phyloP scores from a whole-genome alignment of 2,113 vertebrate species.

The Aptenodytes patagonicus region DNA sequence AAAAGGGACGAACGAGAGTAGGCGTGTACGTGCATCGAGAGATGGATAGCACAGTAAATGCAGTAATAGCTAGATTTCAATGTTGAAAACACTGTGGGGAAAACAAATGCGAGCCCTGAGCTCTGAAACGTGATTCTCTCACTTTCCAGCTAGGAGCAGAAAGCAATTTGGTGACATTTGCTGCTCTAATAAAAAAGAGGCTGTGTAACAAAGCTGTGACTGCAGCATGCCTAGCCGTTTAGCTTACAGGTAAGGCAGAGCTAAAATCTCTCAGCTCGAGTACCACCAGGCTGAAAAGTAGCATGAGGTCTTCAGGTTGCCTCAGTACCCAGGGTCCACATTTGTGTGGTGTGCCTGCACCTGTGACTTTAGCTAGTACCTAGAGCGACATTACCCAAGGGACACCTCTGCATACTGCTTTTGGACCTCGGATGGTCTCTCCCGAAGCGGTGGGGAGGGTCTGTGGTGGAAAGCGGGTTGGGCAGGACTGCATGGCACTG shows the following conservation, averaged over 20 bases:
- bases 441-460: background rate
- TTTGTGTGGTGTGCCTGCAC: background rate
- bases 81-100: background rate
- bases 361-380: background rate
- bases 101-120: background rate
- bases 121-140: background rate
- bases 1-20: background rate
- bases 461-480: background rate
- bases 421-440: background rate
- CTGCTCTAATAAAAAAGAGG: background rate
- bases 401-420: background rate
- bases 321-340: background rate
- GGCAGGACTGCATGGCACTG: background rate
- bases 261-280: background rate
- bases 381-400: accelerated
- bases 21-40: accelerated
- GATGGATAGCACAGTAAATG: background rate
- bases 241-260: background rate
- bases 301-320: background rate
- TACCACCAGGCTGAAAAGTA: background rate
- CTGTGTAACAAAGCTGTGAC: background rate
- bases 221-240: background rate
- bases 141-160: background rate
- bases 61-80: background rate
- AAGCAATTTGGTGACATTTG: background rate